phyloP scores from a whole-genome alignment of 2,888 invertebrate species.

The Zygaena filipendulae region DNA sequence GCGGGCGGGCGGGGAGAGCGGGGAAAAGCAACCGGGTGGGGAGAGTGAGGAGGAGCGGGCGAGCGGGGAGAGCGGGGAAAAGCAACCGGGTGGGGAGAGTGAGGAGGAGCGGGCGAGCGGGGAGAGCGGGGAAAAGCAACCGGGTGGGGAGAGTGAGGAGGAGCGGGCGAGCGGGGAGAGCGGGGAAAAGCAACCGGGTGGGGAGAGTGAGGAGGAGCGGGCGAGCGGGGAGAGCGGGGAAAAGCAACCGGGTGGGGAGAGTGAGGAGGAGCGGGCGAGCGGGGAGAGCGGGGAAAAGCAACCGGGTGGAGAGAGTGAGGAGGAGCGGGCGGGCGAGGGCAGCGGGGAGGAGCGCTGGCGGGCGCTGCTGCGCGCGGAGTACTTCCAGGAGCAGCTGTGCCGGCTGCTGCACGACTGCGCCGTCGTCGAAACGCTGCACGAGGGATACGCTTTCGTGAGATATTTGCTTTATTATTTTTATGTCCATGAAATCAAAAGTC shows the following conservation, averaged over 20 bases:
- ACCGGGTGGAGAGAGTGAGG: conserved; percentile 18
- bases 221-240: not conserved
- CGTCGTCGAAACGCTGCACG: conserved; percentile 27
- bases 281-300: not conserved
- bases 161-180: conserved; percentile 1
- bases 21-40: no score
- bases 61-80: not conserved
- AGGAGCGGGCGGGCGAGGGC: conserved; percentile 2
- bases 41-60: conserved; percentile 17
- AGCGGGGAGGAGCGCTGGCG: not conserved
- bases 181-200: conserved; percentile 3
- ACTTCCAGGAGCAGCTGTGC: conserved; percentile 21
- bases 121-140: not conserved
- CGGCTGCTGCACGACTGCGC: conserved; percentile 25
- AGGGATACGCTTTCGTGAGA: conserved; percentile 44
- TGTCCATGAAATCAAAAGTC: no score
- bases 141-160: conserved; percentile 17
- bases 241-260: conserved; percentile 11
- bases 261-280: conserved; percentile 15
- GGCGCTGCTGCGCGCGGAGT: conserved; percentile 19
- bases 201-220: conserved; percentile 17
- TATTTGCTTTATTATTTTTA: conserved; percentile 16
- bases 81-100: conserved; percentile 14
- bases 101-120: conserved; percentile 13
- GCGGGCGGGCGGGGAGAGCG: conserved; percentile 1